Conservation (phyloP, 2,113 vertebrate species). For the Dicrurus megarhynchus region DNA sequence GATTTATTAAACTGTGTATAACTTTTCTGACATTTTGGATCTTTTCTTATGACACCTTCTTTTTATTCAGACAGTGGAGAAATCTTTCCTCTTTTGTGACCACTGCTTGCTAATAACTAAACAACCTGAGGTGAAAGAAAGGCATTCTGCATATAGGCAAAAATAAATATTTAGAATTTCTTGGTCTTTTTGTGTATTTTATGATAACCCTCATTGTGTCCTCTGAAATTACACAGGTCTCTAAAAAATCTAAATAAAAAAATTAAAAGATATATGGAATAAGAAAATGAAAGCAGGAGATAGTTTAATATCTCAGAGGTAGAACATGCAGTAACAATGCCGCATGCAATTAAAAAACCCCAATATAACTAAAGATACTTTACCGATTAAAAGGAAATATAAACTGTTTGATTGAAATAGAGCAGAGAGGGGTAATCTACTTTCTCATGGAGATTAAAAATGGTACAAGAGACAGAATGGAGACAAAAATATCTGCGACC, state of each 20-base stretch:
- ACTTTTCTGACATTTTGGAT: background rate
- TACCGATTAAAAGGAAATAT: background rate
- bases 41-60: background rate
- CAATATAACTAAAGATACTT: background rate
- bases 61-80: background rate
- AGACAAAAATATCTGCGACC: background rate
- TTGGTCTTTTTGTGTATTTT: background rate
- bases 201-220: background rate
- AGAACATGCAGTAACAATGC: background rate
- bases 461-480: background rate
- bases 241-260: background rate
- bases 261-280: background rate
- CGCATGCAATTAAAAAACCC: background rate
- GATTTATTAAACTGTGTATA: background rate
- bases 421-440: background rate
- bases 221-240: background rate
- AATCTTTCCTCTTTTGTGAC: background rate
- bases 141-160: background rate
- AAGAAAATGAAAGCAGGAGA: background rate
- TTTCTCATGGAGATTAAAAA: background rate
- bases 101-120: background rate
- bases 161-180: background rate
- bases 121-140: background rate
- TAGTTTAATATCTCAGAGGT: background rate
- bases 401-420: background rate